phyloP scores from a whole-genome alignment of 2,113 vertebrate species.

The Dipodomys ordii region DNA sequence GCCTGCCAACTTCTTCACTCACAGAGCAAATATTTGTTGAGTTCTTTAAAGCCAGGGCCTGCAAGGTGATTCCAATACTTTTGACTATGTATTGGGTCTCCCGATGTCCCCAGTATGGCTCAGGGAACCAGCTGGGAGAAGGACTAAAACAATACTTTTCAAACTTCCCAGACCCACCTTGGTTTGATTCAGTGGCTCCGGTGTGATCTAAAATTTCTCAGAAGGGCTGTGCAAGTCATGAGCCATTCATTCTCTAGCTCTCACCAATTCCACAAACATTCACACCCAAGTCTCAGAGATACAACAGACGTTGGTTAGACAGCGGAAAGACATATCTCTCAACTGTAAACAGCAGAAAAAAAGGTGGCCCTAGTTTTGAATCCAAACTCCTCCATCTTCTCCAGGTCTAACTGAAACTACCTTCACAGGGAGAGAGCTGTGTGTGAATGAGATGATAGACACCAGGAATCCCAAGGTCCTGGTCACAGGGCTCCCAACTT shows the following conservation, averaged over 20 bases:
- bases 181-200: neutral
- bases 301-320: neutral
- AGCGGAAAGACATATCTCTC: neutral
- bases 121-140: neutral
- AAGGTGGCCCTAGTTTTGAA: neutral
- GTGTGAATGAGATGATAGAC: too few relatives aligned
- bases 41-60: conserved; percentile 37
- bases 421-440: neutral
- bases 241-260: neutral
- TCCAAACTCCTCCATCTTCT: neutral
- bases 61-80: neutral
- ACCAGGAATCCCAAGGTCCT: too few relatives aligned
- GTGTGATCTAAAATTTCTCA: neutral
- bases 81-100: neutral
- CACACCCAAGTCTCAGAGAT: neutral
- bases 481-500: neutral
- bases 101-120: neutral
- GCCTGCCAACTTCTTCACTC: conserved; percentile 26
- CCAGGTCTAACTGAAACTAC: neutral
- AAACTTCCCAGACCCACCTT: too few relatives aligned
- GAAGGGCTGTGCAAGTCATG: neutral
- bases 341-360: neutral
- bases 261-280: neutral
- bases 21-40: conserved; percentile 77
- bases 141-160: neutral